phyloP scores from a whole-genome alignment of 2,888 invertebrate species.

The Erannis defoliaria region DNA sequence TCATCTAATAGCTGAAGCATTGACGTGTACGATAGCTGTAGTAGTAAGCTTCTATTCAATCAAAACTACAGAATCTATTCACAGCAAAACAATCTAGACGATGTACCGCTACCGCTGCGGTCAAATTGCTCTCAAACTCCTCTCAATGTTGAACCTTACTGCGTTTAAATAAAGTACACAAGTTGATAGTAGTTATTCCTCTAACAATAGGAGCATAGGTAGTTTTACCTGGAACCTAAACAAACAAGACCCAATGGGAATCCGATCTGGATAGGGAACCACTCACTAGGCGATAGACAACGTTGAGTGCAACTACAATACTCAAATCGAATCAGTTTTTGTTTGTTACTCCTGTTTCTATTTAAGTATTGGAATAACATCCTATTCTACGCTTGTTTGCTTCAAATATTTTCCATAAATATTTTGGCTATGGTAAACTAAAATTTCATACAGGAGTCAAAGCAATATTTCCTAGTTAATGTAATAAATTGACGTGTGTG shows the following conservation, averaged over 20 bases:
- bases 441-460: neutral
- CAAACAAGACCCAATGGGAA: constrained; percentile 43
- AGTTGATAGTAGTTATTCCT: constrained; percentile 8
- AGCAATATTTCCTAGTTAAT: neutral
- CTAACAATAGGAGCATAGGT: constrained; percentile 35
- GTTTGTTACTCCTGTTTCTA: constrained; percentile 31
- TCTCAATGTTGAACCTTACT: constrained; percentile 8
- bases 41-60: constrained; percentile 4
- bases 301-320: constrained; percentile 42
- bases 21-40: no score
- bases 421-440: neutral
- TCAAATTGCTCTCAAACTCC: neutral
- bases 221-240: constrained; percentile 44
- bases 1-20: no score
- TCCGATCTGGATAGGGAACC: constrained; percentile 33
- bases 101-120: neutral
- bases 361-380: constrained; percentile 18
- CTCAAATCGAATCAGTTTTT: constrained; percentile 45
- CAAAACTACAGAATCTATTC: constrained; percentile 13
- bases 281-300: constrained; percentile 32
- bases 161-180: constrained; percentile 8
- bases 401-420: neutral
- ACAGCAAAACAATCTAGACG: constrained; percentile 28
- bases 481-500: neutral
- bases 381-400: neutral